Base-by-base conservation (phyloP, 2,113 vertebrate species). In the Otolemur garnettii region DNA sequence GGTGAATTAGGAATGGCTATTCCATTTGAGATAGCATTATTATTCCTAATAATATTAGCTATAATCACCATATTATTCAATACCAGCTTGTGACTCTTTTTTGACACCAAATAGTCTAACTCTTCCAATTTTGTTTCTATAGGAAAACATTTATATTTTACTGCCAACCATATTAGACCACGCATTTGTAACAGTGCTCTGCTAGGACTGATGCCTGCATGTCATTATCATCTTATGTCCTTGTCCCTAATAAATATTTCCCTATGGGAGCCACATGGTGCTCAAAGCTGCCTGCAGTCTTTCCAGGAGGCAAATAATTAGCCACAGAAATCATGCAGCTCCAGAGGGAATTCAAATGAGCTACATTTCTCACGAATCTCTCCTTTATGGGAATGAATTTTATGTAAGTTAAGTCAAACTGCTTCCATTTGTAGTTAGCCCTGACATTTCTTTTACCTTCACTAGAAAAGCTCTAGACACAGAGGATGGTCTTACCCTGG, bases 251-350 rank as follows among this genome's bases (percentile, higher is more conserved):
- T 97, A 96, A 96, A 96, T 92, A 86, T 91, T 96, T 98, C 87
- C 95, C 96, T 91, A 30, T 93, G 96, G 94, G 85, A 97, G 66
- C 89, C 96, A 97, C 97, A 97, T 97, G 94, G 75, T 55, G 95
- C 94, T 97, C 71, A 95, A 93, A 96, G 77, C 96, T 94, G 95
- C 95, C 94, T 96, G 62, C 45, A 96, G 83, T 93, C 96, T 97
- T 96, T 97, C 94, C 83, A 96, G 91, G 87, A 98, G 95, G 86
- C 92, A 97, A 97, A 97, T 97, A 96, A 97, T 98, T 96, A 97
- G 89, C 82, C 93, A 91, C 85, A 45, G 83, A 97, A 96, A 97
- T 57, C 93, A 95, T 96, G 93, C 75, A 68, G 38, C 93, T 97
- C 86, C 50, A 94, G 45, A 81, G 83, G 71, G 87, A 91, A 94